Base-by-base conservation (phyloP, 2,797 vertebrate genomes). In the Alosa sapidissima region DNA sequence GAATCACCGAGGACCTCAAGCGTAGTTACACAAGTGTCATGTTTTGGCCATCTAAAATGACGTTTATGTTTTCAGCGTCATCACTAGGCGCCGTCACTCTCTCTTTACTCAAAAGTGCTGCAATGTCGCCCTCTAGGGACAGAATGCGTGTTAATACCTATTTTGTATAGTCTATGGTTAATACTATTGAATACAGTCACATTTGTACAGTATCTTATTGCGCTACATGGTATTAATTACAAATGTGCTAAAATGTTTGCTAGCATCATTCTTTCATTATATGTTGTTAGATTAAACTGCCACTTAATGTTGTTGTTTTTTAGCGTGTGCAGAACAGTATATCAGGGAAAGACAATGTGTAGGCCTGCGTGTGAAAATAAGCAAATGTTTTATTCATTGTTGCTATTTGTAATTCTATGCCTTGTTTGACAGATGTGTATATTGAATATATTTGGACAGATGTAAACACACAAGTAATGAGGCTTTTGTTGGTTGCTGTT, bases 21-120 rank as follows among this genome's bases (percentile, higher is more conserved):
- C 6, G 14, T 45, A 82, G 58, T 89, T 88, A 88, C n/a, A 89
- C 84, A 90, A 90, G 8, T 3, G 52, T 13, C 5, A n/a, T 85
- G 55, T 83, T 84, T 84, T 65, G 91, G 82, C 91, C 86, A 48
- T 33, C 13, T 0, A 41, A 45, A n/a, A 16, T 83, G 41, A 91
- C 92, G 90, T 48, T 5, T 0, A 0, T 0, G 90, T 48, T 3
- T 0, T 0, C 0, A 5, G 19, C 88, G 16, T 93, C 92, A 92
- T 92, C 87, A 89, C 3, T 1, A 0, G 1, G 87, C 85, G 90
- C 90, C 89, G 52, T 21, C 13, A 11, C 1, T 0, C 0, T 19
- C 36, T 21, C 16, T 19, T 1, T 4, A 5, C 28, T 72, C 33
- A 78, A 41, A 8, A 9, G 41, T 45, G 72, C 41, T 78, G 19